These are phyloP conservation scores for Allygus modestus DNA, from an alignment of 2,888 invertebrate genomes.

Conservation along the genomic window DNA sequence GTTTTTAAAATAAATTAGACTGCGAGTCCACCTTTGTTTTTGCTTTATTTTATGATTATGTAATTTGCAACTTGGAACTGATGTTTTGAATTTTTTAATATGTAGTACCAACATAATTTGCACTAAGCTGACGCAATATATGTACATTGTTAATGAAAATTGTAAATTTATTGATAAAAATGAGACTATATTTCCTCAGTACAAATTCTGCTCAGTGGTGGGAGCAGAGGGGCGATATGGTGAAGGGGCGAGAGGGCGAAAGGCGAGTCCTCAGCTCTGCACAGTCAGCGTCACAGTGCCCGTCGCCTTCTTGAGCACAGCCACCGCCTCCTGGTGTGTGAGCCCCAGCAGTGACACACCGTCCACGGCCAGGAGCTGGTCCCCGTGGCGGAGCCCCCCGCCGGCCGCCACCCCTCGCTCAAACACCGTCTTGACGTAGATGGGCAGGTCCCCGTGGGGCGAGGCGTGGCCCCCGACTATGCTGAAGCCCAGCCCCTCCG, in stretches of 20 bases:
- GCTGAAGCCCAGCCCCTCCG: constrained; percentile 78
- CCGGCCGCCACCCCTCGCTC: constrained; percentile 73
- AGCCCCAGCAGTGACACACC: constrained; percentile 74
- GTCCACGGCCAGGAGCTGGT: constrained; percentile 75
- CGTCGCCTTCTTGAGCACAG: constrained; percentile 75
- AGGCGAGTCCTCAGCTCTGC: constrained; percentile 56
- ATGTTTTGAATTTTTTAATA: no score
- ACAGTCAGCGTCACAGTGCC: constrained; percentile 76
- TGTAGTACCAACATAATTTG: no score
- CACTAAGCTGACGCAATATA: no score
- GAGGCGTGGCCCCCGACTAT: constrained; percentile 77
- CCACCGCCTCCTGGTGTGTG: constrained; percentile 75
- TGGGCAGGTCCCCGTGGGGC: constrained; percentile 77
- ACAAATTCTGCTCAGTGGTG: neutral
- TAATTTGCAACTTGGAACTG: no score
- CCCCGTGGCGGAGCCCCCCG: constrained; percentile 74
- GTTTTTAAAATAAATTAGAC: no score
- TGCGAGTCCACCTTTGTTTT: no score
- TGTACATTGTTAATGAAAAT: no score
- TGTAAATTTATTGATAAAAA: no score
- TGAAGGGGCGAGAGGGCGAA: no score
- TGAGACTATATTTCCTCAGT: no score
- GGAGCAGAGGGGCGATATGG: neutral
- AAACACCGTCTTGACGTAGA: constrained; percentile 76
- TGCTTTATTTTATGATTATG: no score